Evolutionary conservation across 2,888 invertebrate genomes (phyloP).

Genomic region (Magallana nippona): DNA sequence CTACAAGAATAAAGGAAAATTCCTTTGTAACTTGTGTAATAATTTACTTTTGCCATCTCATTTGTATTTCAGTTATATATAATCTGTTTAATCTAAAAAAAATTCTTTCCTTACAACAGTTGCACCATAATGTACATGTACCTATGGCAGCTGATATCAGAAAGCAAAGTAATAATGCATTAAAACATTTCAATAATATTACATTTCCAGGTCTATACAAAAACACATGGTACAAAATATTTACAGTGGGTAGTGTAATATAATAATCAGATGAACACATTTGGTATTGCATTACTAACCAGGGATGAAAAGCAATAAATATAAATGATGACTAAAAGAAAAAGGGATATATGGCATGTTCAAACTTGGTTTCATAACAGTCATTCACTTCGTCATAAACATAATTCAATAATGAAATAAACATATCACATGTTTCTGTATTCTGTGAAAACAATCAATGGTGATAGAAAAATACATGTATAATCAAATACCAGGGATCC

Average conservation of each 20-base stretch:
- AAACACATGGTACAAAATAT: neutral
- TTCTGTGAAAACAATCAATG: too few relatives aligned
- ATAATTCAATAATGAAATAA: neutral
- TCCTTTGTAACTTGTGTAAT: neutral
- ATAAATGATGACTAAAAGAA: neutral
- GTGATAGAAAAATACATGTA: too few relatives aligned
- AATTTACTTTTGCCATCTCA: constrained; percentile 14
- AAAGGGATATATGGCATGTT: neutral
- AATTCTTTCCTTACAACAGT: neutral
- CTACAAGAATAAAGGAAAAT: too few relatives aligned
- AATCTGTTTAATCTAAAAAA: neutral
- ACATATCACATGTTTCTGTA: neutral
- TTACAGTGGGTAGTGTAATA: neutral
- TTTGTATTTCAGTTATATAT: neutral
- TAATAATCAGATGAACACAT: constrained; percentile 11
- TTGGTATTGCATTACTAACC: constrained; percentile 26
- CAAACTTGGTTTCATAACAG: neutral
- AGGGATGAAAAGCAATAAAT: constrained; percentile 21
- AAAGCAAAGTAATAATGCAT: neutral
- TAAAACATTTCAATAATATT: constrained; percentile 3
- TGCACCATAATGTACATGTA: neutral
- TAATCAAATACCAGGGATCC: too few relatives aligned
- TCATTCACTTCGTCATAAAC: neutral
- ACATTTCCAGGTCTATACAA: neutral
- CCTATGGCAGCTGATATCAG: neutral